Conservation (phyloP, 1,140 invertebrate species). For the Plodia interpunctella region DNA sequence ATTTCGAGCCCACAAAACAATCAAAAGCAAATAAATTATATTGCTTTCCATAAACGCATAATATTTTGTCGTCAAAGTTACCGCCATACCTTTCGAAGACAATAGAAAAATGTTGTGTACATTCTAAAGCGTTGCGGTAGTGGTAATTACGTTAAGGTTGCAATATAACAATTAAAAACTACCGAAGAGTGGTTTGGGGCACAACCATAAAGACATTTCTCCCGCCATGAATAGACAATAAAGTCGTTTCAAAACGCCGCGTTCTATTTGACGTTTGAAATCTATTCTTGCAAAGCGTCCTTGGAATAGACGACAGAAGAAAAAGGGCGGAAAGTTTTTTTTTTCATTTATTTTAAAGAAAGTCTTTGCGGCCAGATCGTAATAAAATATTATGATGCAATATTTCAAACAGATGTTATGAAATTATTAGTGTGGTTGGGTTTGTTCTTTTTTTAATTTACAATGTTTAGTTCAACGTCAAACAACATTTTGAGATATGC, state of each 20-base stretch:
- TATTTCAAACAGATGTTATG: not conserved
- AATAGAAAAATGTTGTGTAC: slow-evolving; percentile 11
- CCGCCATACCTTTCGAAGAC: slow-evolving; percentile 10
- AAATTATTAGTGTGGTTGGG: not conserved
- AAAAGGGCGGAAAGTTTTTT: slow-evolving; percentile 6
- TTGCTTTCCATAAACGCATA: slow-evolving; percentile 11
- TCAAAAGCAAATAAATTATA: slow-evolving; percentile 3
- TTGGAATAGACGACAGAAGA: not conserved
- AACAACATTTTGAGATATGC: not conserved
- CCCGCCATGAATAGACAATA: slow-evolving; percentile 13
- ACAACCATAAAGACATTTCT: slow-evolving; percentile 28
- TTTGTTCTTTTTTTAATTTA: not conserved
- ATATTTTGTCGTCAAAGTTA: slow-evolving; percentile 10
- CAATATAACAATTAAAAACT: slow-evolving; percentile 38
- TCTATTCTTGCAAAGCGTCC: slow-evolving; percentile 15
- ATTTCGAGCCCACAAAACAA: not conserved
- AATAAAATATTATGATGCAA: not conserved
- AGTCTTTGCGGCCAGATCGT: not conserved
- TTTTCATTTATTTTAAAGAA: not conserved
- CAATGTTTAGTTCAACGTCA: not conserved
- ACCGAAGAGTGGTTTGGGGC: slow-evolving; percentile 32
- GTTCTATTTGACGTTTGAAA: slow-evolving; percentile 12
- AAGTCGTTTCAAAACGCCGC: slow-evolving; percentile 4
- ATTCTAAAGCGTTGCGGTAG: slow-evolving; percentile 22
- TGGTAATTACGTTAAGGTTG: slow-evolving; percentile 32